Evolutionary conservation across 2,113 vertebrate species (phyloP).

Genomic region (Ophiodon elongatus): DNA sequence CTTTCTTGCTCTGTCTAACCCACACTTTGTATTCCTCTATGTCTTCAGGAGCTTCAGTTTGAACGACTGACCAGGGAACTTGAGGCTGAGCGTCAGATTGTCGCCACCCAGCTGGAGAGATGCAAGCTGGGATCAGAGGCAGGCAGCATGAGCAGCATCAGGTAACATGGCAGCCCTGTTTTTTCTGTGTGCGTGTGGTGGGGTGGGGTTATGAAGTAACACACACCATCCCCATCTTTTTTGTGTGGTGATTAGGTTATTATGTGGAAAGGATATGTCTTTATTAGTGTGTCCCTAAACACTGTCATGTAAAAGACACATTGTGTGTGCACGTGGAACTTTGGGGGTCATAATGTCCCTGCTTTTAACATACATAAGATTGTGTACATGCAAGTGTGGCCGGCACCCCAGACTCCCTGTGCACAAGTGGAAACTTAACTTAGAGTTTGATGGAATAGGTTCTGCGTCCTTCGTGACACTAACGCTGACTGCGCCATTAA

Average conservation of each 20-base stretch:
- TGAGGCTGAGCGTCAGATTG: constrained; percentile 97
- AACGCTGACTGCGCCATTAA: constrained; percentile 27
- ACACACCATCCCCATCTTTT: neutral
- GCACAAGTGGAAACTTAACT: constrained; percentile 38
- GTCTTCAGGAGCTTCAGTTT: constrained; percentile 95
- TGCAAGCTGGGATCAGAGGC: constrained; percentile 98
- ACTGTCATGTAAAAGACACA: neutral
- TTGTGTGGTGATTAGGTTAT: neutral
- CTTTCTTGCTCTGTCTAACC: constrained; percentile 1
- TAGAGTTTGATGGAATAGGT: constrained; percentile 53
- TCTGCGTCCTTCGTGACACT: constrained; percentile 39
- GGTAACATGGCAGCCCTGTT: constrained; percentile 82
- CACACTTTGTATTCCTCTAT: neutral
- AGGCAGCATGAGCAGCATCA: constrained; percentile 98
- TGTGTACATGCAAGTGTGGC: neutral
- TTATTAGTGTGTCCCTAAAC: neutral
- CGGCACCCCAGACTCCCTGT: neutral
- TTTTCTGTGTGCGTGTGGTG: neutral
- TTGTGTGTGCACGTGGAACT: neutral
- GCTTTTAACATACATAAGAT: neutral
- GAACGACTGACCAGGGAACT: constrained; percentile 97
- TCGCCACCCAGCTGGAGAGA: constrained; percentile 97
- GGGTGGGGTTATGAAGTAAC: neutral
- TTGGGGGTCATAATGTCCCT: neutral
- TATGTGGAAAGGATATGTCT: neutral